Base-by-base conservation (phyloP, 2,113 vertebrate genomes). In the Willisornis vidua region DNA sequence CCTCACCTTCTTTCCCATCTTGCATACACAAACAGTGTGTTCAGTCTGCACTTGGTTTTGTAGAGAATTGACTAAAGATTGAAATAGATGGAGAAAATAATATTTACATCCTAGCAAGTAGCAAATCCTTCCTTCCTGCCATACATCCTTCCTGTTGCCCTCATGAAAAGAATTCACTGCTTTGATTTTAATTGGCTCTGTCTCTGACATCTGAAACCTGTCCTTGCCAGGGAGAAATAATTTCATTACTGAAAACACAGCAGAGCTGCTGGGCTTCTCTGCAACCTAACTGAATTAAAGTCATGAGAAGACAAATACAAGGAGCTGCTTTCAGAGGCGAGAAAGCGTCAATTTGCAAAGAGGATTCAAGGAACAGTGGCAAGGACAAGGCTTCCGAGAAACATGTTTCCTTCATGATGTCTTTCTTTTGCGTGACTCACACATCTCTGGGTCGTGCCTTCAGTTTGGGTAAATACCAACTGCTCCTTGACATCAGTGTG, bases 161-260 rank as follows among this genome's bases (percentile, higher is more conserved):
- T 90, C 67, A 94, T 65, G 90, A 78, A 73, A 95, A 90, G 67
- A 90, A 94, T 61, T 94, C 88, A 79, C 89, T 85, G 87, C 82
- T 89, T 75, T 73, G 75, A 85, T 90, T 91, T 94, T 97, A 97
- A 97, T 77, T 94, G 87, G 93, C 90, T 95, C 93, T 84, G 49
- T 89, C 92, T 92, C 82, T 91, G 92, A 97, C 93, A 96, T 96
- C 90, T 95, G 90, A 97, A 97, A 94, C 89, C 85, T 96, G 79
- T 92, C 87, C 77, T 96, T 93, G 95, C 90, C 75, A 89, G 93
- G n/a, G 63, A 94, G 79, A 87, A 93, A 73, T 97, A 97, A 97
- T 95, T 96, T 95, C 72, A 96, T 97, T 96, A 97, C 76, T 80
- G 91, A 91, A 93, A 96, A 81, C 66, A 87, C 80, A 97, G 89